Evolutionary conservation across 2,888 invertebrate species (phyloP).

Genomic region (Eutolmus rufibarbis): DNA sequence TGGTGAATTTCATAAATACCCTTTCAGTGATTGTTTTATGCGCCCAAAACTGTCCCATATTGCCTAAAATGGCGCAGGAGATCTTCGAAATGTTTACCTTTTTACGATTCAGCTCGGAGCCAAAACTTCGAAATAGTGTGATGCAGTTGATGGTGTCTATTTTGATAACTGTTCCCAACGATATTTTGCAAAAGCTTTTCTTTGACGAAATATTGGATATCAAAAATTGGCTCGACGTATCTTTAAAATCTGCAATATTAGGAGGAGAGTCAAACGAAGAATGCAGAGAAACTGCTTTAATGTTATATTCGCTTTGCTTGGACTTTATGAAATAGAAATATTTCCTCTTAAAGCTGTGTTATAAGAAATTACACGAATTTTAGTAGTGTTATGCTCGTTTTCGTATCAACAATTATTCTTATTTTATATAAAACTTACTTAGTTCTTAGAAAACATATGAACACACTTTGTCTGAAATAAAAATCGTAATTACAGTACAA

Average conservation of each 20-base stretch:
- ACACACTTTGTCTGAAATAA: neutral
- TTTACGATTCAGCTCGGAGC: slow-evolving; percentile 72
- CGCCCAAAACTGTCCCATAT: slow-evolving; percentile 72
- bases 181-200: slow-evolving; percentile 68
- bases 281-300: slow-evolving; percentile 69
- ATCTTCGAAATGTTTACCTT: slow-evolving; percentile 73
- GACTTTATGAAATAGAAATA: slow-evolving; percentile 18
- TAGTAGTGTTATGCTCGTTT: neutral
- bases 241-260: slow-evolving; percentile 66
- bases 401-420: neutral
- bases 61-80: slow-evolving; percentile 73
- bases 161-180: slow-evolving; percentile 69
- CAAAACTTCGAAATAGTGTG: slow-evolving; percentile 71
- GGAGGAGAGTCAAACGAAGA: slow-evolving; percentile 72
- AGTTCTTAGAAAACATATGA: neutral
- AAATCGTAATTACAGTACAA: neutral
- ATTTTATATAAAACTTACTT: neutral
- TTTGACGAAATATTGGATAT: slow-evolving; percentile 71
- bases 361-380: neutral
- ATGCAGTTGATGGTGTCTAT: slow-evolving; percentile 74
- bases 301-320: slow-evolving; percentile 65
- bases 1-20: slow-evolving; percentile 75
- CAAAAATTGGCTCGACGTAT: slow-evolving; percentile 71
- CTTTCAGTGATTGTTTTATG: slow-evolving; percentile 72
- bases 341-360: neutral